Base-by-base conservation (phyloP, 2,888 invertebrate species). In the Amphipyra berbera region DNA sequence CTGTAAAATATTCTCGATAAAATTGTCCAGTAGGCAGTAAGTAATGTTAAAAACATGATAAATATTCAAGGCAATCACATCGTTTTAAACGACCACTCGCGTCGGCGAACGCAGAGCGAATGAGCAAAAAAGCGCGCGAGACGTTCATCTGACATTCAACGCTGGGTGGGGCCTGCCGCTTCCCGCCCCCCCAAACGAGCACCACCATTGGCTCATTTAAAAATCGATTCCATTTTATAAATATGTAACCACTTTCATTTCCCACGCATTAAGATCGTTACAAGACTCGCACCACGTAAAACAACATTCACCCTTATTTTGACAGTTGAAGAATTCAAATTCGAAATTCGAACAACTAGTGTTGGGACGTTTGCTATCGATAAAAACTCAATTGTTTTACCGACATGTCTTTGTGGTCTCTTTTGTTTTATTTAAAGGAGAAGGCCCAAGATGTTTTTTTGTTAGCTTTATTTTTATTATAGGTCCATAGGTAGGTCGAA, bases 151-250 rank as follows among this genome's bases (percentile, higher is more conserved):
- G 91, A 90, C 93, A 90, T 78, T 82, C 73, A 84, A 87, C 85
- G 83, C 66, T 83, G 93, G 92, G 92, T 87, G 92, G 92, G 83
- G 92, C 90, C 81, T 84, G 68, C 80, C 78, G 76, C 81, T 80
- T 80, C 89, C 93, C 94, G 94, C 94, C 94, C 90, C 88, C 86
- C 73, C 72, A 82, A 86, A 82, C 84, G 82, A 88, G 90, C 86
- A 76, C 83, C 69, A 78, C 91, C 89, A 95, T 95, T 95, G 94
- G 94, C 89, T 85, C 90, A 88, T 92, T 93, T 93, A 92, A 95
- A 94, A 95, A 95, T 95, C 94, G 94, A 94, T 95, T 94, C 90
- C 93, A 92, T 94, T 94, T 94, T 93, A 94, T 94, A 95, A 94
- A 95, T 94, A 94, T 94, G 93, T 94, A 94, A 94, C 94, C 93